These are phyloP conservation scores for Oriolus oriolus DNA, from an alignment of 2,113 vertebrate species.

Conservation along the genomic window DNA sequence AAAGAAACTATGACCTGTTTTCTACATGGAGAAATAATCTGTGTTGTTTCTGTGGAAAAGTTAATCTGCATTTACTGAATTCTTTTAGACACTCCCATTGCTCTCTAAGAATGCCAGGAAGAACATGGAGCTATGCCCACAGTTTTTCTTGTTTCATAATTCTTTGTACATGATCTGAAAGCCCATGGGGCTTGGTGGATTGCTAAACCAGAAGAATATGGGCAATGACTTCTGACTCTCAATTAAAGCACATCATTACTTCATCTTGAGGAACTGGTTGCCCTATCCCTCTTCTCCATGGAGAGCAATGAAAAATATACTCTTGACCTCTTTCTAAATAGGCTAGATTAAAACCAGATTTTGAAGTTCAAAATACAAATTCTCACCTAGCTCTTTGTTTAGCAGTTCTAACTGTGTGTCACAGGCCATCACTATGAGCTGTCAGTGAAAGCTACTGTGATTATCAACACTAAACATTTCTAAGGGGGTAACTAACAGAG, in stretches of 20 bases:
- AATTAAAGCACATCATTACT: background rate
- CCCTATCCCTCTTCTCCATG: background rate
- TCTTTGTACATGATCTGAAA: background rate
- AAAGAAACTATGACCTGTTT: background rate
- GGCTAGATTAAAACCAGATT: background rate
- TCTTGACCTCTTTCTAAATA: background rate
- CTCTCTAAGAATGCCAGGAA: slow-evolving; percentile 16
- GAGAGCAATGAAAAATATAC: background rate
- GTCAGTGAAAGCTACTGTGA: rapidly evolving
- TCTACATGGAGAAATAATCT: background rate
- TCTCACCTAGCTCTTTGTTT: background rate
- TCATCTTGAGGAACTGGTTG: background rate
- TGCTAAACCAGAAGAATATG: background rate
- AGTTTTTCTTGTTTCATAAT: background rate
- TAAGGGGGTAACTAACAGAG: background rate
- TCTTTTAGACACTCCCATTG: background rate
- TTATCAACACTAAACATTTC: background rate
- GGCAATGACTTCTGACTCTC: background rate
- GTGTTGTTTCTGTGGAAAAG: background rate
- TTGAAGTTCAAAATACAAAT: background rate
- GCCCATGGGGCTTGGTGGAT: background rate
- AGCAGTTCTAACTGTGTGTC: background rate
- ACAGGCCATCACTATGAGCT: background rate
- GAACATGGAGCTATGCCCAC: background rate
- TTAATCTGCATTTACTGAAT: background rate